Percentiles rank a stretch among this genome's conserved stretches.
Conservation (phyloP, 1,140 invertebrate genomes). For the Forficula auricularia region DNA sequence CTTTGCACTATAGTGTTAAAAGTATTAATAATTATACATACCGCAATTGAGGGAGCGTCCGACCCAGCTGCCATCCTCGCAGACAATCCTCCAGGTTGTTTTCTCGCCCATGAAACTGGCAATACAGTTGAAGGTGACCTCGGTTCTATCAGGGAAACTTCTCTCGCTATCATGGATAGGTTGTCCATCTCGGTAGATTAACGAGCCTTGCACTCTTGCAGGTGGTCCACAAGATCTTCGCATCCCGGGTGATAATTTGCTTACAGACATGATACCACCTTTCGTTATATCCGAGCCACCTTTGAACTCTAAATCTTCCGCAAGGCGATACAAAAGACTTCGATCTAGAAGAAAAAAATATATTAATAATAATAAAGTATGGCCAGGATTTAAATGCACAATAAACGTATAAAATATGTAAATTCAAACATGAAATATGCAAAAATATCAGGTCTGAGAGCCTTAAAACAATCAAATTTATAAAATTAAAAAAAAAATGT, state of each 20-base stretch:
- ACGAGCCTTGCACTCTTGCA: slow-evolving; percentile 44
- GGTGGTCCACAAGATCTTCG: slow-evolving; percentile 43
- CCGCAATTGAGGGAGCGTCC: slow-evolving; percentile 56
- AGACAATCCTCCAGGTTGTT: slow-evolving; percentile 64
- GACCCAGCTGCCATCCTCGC: slow-evolving; percentile 66
- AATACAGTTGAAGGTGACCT: slow-evolving; percentile 65
- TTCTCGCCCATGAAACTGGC: slow-evolving; percentile 57
- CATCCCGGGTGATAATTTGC: slow-evolving; percentile 30
- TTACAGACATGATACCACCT: slow-evolving; percentile 38
- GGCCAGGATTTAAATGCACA: neutral
- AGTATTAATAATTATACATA: slow-evolving; percentile 22
- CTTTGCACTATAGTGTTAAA: slow-evolving; percentile 4
- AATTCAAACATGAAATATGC: too few species aligned
- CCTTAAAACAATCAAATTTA: too few species aligned
- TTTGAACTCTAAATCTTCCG: slow-evolving; percentile 14
- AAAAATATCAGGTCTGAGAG: too few species aligned
- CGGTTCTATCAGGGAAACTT: slow-evolving; percentile 55
- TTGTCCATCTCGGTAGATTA: slow-evolving; percentile 43
- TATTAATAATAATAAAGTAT: slow-evolving; percentile 2
- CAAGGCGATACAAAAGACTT: too few species aligned
- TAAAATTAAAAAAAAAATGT: too few species aligned
- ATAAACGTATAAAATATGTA: too few species aligned
- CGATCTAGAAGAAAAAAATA: too few species aligned
- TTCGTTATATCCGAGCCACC: slow-evolving; percentile 45
- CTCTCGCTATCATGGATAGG: slow-evolving; percentile 23